phyloP scores from a whole-genome alignment of 1,140 invertebrate genomes.

The Meloidogyne exigua region DNA sequence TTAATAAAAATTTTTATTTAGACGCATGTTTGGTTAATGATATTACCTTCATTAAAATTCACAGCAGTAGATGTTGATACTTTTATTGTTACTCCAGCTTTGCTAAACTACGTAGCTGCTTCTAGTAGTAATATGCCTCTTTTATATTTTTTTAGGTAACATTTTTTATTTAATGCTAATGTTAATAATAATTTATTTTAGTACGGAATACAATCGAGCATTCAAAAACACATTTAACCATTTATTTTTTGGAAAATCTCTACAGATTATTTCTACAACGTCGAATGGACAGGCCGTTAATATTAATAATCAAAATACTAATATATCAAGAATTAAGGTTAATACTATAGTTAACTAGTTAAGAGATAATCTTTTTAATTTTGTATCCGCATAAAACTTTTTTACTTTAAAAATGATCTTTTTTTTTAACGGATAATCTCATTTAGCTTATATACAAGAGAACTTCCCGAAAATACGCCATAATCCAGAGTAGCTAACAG shows the following conservation, averaged over 20 bases:
- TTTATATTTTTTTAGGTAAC: neutral
- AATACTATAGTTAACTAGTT: too few relatives aligned
- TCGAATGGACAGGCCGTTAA: neutral
- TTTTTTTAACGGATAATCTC: too few relatives aligned
- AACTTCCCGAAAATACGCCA: too few relatives aligned
- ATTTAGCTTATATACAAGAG: too few relatives aligned
- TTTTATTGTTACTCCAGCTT: neutral
- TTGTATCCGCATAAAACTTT: too few relatives aligned
- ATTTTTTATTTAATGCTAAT: neutral
- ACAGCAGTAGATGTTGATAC: neutral
- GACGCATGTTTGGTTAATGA: neutral
- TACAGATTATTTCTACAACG: neutral
- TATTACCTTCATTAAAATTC: neutral
- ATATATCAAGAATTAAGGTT: neutral
- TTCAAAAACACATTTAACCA: neutral
- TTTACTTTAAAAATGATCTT: too few relatives aligned
- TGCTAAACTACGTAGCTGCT: neutral
- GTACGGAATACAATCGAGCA: neutral
- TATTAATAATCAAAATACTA: neutral
- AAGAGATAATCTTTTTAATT: too few relatives aligned
- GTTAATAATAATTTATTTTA: neutral
- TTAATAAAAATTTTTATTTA: neutral
- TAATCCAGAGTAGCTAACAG: too few relatives aligned
- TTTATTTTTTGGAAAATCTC: neutral
- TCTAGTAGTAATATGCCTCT: neutral